Conservation (phyloP, 2,797 vertebrate species). For the Muraenolepis orangiensis region DNA sequence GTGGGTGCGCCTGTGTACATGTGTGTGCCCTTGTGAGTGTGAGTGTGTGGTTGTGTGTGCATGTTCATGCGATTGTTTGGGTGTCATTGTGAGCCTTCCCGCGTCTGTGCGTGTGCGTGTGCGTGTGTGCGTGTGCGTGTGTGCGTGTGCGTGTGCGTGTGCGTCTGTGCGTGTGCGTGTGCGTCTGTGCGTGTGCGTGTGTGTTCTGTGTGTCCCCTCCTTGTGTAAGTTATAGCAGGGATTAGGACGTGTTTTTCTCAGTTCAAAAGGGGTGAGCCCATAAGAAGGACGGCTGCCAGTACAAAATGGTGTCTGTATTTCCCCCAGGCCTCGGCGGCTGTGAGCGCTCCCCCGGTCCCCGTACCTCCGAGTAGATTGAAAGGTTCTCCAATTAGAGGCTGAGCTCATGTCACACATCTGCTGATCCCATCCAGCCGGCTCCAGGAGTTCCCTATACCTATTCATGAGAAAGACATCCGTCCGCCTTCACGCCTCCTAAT, state of each 20-base stretch:
- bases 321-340: background rate
- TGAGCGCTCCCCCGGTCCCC: conserved; percentile 34
- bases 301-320: conserved; percentile 18
- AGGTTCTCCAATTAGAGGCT: conserved; percentile 61
- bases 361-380: conserved; percentile 51
- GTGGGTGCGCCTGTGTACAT: background rate
- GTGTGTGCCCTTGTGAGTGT: background rate
- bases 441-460: conserved; percentile 78
- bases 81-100: too few relatives aligned
- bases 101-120: conserved; percentile 27
- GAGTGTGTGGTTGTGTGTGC: background rate
- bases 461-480: conserved; percentile 78
- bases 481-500: conserved; percentile 74
- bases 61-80: too few relatives aligned
- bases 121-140: conserved; percentile 35
- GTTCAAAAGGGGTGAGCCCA: conserved; percentile 38
- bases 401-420: conserved; percentile 72
- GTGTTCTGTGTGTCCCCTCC: background rate
- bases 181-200: background rate
- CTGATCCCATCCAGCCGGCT: conserved; percentile 70
- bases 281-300: conserved; percentile 6
- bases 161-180: background rate
- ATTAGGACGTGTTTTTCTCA: conserved; percentile 31
- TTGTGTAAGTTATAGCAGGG: conserved; percentile 23
- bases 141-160: conserved; percentile 6